phyloP scores from a whole-genome alignment of 92 coral and sea anemone genomes.

The Zoanthus sansibaricus region DNA sequence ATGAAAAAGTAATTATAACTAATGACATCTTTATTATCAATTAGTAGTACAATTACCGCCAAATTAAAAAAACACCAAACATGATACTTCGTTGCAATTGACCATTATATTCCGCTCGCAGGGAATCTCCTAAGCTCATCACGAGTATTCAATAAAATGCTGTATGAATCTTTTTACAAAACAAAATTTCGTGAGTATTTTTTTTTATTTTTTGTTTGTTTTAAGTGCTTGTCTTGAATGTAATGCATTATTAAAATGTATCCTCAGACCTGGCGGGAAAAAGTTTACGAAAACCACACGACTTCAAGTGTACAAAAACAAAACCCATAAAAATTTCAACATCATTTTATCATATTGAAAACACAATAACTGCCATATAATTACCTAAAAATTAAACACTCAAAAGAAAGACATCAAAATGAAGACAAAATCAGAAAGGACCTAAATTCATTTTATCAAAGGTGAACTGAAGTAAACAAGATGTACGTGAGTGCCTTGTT shows the following conservation, averaged over 20 bases:
- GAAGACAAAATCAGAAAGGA: background rate
- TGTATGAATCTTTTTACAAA: background rate
- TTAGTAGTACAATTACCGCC: background rate
- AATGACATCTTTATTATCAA: conserved; percentile 39
- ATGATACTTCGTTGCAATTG: background rate
- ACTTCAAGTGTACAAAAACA: background rate
- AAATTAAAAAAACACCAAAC: background rate
- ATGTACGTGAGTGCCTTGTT: background rate
- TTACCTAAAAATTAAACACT: background rate
- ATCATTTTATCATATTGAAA: conserved; percentile 21
- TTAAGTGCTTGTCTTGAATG: conserved; percentile 12
- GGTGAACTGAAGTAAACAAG: background rate
- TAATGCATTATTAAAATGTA: conserved; percentile 30
- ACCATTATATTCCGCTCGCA: background rate
- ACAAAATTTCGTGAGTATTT: background rate
- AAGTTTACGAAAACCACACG: conserved; percentile 14
- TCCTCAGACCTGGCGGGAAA: background rate
- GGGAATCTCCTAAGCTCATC: too few relatives aligned
- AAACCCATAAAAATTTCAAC: conserved; percentile 9
- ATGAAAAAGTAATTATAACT: conserved; percentile 34
- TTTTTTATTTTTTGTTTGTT: conserved; percentile 13
- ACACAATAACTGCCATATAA: conserved; percentile 23
- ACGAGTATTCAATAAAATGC: background rate
- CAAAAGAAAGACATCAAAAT: background rate
- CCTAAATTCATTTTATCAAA: background rate